Base-by-base conservation (phyloP, 1,140 invertebrate species). In the Tigriopus japonicus region DNA sequence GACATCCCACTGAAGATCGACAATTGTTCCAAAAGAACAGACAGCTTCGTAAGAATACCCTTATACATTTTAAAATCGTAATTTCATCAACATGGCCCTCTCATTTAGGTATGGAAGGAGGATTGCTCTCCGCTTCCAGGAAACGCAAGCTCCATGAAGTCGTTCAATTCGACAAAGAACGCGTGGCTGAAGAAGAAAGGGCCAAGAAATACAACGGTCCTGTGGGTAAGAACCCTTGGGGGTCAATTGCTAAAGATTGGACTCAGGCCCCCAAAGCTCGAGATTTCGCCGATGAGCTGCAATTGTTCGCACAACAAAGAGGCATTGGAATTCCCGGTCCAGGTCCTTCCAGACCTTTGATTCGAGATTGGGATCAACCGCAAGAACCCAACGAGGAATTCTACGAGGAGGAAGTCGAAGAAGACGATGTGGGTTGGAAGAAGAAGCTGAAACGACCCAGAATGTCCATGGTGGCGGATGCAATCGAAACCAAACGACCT, bases 161-260 rank as follows among this genome's bases (percentile, higher is more conserved):
- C 41, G 17, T 58, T 15, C 17, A 41, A 15, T 17, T 19, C 17
- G 55, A 58, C 9, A 28, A 42, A 19, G 55, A 58, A 41, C 13
- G 35, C 42, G n/a, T 15, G 2, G 21, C 17, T 10, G 35, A 58
- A 23, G 15, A 58, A 19, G 55, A 58, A 23, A n/a, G 42, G n/a
- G 15, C 28, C n/a, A 58, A 58, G 23, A 58, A 58, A 41, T 58
- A 58, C 40, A 17, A 5, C 12, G 55, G 55, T 13, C 55, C 55
- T 17, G 55, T 58, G 5, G 55, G 55, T 2, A 81, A 69, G 24
- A 85, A 86, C 73, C 82, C 83, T 1, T 84, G 82, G 81, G 81
- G 81, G 51, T 75, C 76, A 58, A 73, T 85, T 45, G 81, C 81
- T 42, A 73, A 77, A 64, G 78, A 74, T 62, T 84, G 83, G 81